Base-by-base conservation (phyloP, 1,140 invertebrate species). In the Drosophila teissieri region DNA sequence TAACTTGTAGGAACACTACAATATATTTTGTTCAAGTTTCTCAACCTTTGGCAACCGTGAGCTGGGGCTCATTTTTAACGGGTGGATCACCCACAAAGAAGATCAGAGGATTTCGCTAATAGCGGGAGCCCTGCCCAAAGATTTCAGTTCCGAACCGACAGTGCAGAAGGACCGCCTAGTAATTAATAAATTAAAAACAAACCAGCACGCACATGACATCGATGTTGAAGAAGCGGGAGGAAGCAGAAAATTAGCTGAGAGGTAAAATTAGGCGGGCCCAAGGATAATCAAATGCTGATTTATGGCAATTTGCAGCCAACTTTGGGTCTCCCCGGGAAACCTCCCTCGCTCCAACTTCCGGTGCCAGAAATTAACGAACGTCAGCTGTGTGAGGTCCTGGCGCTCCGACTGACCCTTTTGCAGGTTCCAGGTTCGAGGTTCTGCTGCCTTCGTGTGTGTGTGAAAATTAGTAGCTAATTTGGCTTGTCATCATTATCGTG, bases 391-490 rank as follows among this genome's bases (percentile, higher is more conserved):
- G 84, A 89, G 84, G 84, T 89, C 84, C 84, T 88, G 79, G 68
- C 78, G 78, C 77, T 80, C 49, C 54, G 34, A 61, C 24, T 56
- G 55, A 73, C 48, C 67, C 62, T 72, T 48, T 48, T 19, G 1
- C 19, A 19, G 19, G 19, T 19, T 19, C 19, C 19, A 19, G 1
- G 19, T 48, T 51, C 24, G n/a, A 31, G 4, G 24, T 51, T 31
- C 48, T 51, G 48, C 4, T 51, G 24, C 24, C n/a, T 34, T 17
- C n/a, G 15, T 74, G 40, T 82, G 75, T 83, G 55, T 80, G 84
- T 89, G 73, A 84, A 89, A 89, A 89, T 89, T 89, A 89, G 84
- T 89, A 89, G 84, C 84, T 89, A 89, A 89, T 89, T 89, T 89
- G 84, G 68, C 77, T 72, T 89, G 84, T 89, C 84, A 89, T 89